A percentile compares a stretch with the other conserved stretches of the same genome.
Evolutionary conservation across 2,113 vertebrate species (phyloP).

Genomic region (Lontra canadensis): DNA sequence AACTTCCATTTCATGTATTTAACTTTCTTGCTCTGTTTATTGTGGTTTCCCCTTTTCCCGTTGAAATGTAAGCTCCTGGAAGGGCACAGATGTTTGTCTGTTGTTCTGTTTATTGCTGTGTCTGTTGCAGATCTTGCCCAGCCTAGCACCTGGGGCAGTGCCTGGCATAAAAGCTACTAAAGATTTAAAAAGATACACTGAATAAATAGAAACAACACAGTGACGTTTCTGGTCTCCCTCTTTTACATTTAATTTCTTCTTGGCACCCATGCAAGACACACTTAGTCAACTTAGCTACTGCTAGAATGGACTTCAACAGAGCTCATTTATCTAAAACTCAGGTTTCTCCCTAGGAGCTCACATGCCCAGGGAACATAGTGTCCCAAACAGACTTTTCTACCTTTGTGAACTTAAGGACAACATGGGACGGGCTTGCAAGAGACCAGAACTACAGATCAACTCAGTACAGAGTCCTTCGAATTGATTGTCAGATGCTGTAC

Average conservation of each 20-base stretch:
- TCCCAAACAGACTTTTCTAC: neutral
- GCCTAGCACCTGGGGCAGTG: neutral
- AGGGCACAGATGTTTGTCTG: neutral
- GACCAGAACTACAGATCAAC: neutral
- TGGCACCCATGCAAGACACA: neutral
- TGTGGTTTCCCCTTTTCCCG: neutral
- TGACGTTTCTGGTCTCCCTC: neutral
- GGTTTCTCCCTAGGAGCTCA: neutral
- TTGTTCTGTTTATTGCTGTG: neutral
- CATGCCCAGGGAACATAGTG: neutral
- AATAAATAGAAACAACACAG: neutral
- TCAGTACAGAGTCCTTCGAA: neutral
- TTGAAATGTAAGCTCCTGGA: neutral
- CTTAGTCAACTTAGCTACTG: neutral
- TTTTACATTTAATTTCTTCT: constrained; percentile 44
- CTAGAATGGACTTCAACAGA: neutral
- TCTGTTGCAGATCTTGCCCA: neutral
- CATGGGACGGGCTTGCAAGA: neutral
- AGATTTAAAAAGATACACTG: neutral
- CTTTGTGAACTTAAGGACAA: neutral
- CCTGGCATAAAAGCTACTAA: neutral
- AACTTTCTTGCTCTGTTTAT: neutral
- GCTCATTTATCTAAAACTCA: neutral
- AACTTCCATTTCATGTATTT: neutral
- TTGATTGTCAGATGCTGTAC: neutral